These are phyloP conservation scores for Brachionus koreanus DNA, from an alignment of 1,140 invertebrate species.

Conservation along the genomic window DNA sequence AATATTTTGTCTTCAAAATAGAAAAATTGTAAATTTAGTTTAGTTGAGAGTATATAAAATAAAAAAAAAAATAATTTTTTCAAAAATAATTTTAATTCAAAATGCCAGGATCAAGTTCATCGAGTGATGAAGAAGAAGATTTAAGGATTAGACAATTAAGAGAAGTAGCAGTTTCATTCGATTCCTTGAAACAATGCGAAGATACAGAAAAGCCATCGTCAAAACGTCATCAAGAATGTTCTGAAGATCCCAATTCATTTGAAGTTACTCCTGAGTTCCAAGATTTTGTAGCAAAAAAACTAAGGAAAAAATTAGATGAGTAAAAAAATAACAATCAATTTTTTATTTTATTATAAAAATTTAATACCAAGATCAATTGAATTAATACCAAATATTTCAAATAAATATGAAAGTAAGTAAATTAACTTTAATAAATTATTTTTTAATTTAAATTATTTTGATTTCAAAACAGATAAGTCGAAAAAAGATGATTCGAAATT, in stretches of 20 bases:
- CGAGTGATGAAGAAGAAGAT: slow-evolving; percentile 25
- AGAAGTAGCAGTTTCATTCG: neutral
- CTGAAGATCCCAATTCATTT: neutral
- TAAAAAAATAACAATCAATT: neutral
- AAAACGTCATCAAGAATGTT: neutral
- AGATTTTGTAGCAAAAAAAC: slow-evolving; percentile 21
- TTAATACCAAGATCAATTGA: slow-evolving; percentile 18
- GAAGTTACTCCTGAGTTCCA: slow-evolving; percentile 14
- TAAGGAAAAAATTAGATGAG: slow-evolving; percentile 22
- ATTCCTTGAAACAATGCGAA: neutral
- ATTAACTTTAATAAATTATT: neutral
- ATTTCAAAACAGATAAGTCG: neutral
- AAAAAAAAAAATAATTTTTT: neutral
- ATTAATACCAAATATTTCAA: neutral
- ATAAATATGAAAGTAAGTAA: neutral
- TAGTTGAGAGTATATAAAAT: neutral
- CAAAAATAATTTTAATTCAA: neutral
- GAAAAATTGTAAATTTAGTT: neutral
- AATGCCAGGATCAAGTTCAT: slow-evolving; percentile 10
- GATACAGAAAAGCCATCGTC: neutral
- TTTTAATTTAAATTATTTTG: neutral
- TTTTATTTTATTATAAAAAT: neutral
- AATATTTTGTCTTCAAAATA: neutral
- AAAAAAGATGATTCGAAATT: neutral
- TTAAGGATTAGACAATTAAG: neutral